Conservation (phyloP, 2,797 vertebrate species). For the Pseudotriccus pelzelni region DNA sequence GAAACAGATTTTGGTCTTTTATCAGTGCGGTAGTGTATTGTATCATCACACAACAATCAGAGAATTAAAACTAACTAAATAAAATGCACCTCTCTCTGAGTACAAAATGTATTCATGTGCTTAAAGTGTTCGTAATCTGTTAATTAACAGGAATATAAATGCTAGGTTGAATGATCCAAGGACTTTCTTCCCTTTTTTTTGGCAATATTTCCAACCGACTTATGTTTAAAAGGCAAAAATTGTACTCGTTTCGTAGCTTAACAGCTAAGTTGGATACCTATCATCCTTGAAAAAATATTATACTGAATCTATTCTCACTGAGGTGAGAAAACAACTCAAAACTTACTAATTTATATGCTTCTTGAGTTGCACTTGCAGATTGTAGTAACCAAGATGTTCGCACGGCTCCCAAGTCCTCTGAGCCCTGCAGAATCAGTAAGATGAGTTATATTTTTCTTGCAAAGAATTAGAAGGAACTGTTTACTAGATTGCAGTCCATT, state of each 20-base stretch:
- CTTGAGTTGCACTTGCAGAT: not conserved
- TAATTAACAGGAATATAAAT: not conserved
- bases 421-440: not conserved
- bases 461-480: not conserved
- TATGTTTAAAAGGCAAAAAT: not conserved
- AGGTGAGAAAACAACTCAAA: not conserved
- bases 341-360: not conserved
- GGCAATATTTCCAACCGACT: not conserved
- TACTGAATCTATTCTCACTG: not conserved
- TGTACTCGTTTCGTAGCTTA: not conserved
- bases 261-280: not conserved
- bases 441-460: not conserved
- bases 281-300: not conserved
- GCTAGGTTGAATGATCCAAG: not conserved
- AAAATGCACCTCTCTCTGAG: not conserved
- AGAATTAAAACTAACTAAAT: not conserved
- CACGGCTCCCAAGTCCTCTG: not conserved
- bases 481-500: slow-evolving; percentile 1
- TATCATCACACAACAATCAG: not conserved
- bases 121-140: not conserved
- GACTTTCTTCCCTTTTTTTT: not conserved
- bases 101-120: not conserved
- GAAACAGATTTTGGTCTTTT: not conserved
- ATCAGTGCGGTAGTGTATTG: not conserved
- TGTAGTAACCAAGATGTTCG: not conserved